Base-by-base conservation (phyloP, 2,113 vertebrate genomes). In the Drymodes brunneopygia region DNA sequence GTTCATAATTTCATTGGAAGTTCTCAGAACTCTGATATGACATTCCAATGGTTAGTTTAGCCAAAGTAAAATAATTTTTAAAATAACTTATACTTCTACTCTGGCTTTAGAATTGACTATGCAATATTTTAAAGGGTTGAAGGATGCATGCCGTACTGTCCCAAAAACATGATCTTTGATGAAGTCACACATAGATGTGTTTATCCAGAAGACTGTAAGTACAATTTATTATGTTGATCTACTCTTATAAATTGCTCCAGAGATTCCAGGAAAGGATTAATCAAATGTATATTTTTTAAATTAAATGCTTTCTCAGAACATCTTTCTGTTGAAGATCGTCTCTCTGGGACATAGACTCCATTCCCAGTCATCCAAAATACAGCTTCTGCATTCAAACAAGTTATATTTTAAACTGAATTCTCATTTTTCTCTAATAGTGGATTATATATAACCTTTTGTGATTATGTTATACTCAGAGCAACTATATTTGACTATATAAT, bases 111-210 rank as follows among this genome's bases (percentile, higher is more conserved):
- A 85, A 86, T 42, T 95, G 91, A 94, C 44, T 90, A 14, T 64
- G 11, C 6, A 42, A 82, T 90, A 56, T 86, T 79, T 97, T 97
- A 69, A 96, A 99, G 99, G 61, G 99, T 99, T 92, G 99, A 99
- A 97, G 99, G 99, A 95, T 99, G 99, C 94, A 98, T 99, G 94
- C 99, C 99, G 5, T 98, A 98, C 58, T 99, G 99, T 96, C 99
- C 99, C 61, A 99, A 98, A 97, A 97, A 97, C 86, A 99, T 99
- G 99, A 98, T 99, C 69, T 98, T 99, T 45, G 99, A 99, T 98
- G 99, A 99, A 83, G 85, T 99, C 95, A 99, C 99, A 17, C 98
- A 99, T 93, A 99, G 99, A 98, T 99, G 99, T 97, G 99, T 99
- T 88, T 99, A 99, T 97, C 98, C 95, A 83, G 99, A 98, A 97